Evolutionary conservation across 2,113 vertebrate species (phyloP).

Genomic region (Arvicanthis niloticus): DNA sequence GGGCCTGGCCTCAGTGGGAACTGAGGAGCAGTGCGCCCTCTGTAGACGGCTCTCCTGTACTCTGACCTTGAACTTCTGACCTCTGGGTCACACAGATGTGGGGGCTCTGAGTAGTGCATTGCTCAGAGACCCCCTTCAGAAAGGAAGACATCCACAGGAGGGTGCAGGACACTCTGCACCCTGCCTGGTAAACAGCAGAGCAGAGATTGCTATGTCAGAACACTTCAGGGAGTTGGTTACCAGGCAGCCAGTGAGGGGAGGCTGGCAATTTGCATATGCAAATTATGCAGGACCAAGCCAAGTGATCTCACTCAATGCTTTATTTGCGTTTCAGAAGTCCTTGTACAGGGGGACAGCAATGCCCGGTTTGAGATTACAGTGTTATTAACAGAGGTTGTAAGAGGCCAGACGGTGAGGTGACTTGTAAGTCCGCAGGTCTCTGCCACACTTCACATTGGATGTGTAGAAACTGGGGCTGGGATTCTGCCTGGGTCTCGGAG

Average conservation of each 20-base stretch:
- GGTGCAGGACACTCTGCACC: not conserved
- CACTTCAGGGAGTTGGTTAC: not conserved
- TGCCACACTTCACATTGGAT: rapidly evolving
- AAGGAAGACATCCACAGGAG: not conserved
- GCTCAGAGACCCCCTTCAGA: not conserved
- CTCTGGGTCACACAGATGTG: not conserved
- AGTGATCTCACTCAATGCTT: not conserved
- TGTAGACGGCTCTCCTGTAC: too few species aligned
- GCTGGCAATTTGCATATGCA: not conserved
- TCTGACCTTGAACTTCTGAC: not conserved
- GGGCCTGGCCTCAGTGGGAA: too few species aligned
- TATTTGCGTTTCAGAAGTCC: not conserved
- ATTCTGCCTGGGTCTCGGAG: not conserved
- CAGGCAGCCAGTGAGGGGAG: not conserved
- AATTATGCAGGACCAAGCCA: not conserved
- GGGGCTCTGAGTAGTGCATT: too few species aligned
- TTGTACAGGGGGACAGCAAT: not conserved
- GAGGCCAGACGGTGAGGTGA: not conserved
- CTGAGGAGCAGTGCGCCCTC: too few species aligned
- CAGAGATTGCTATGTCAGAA: not conserved
- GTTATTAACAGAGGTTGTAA: not conserved
- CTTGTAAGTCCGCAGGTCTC: rapidly evolving
- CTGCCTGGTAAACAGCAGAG: too few species aligned
- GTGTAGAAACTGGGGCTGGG: too few species aligned
- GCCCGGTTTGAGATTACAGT: not conserved